Conservation (phyloP, 2,888 invertebrate species). For the Leptopilina drosophilae region DNA sequence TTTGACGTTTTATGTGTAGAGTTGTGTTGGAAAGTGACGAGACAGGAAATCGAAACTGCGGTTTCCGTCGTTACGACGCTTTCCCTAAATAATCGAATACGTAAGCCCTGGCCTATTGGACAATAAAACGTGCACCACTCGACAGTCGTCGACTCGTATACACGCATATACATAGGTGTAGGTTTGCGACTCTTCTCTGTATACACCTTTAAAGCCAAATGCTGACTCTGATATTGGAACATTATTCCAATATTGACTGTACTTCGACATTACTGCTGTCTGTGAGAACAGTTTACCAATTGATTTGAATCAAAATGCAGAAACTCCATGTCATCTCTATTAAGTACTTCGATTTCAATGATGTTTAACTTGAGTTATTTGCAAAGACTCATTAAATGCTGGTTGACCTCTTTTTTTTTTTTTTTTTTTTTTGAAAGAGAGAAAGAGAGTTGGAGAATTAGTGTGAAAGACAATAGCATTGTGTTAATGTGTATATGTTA, state of each 20-base stretch:
- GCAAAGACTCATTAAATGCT: neutral
- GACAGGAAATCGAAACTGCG: constrained; percentile 24
- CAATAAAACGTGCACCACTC: constrained; percentile 29
- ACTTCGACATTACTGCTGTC: constrained; percentile 38
- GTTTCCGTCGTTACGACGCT: constrained; percentile 29
- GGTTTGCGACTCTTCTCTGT: neutral
- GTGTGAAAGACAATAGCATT: neutral
- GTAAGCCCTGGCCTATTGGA: constrained; percentile 29
- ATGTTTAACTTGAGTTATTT: constrained; percentile 6
- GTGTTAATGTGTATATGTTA: neutral
- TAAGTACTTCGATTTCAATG: constrained; percentile 11
- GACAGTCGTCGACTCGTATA: neutral
- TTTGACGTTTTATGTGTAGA: constrained; percentile 2
- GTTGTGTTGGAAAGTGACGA: neutral
- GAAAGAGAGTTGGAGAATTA: neutral
- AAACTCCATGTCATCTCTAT: constrained; percentile 4
- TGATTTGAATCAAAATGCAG: constrained; percentile 23
- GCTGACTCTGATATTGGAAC: constrained; percentile 57
- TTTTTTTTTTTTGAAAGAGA: neutral
- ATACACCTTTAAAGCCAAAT: constrained; percentile 44
- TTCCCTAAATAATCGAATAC: constrained; percentile 38
- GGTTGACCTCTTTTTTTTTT: neutral
- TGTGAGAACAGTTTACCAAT: constrained; percentile 6
- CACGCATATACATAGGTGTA: constrained; percentile 1
- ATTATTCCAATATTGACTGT: constrained; percentile 60